phyloP scores from a whole-genome alignment of 2,888 invertebrate species.

The Mimumesa dahlbomi region DNA sequence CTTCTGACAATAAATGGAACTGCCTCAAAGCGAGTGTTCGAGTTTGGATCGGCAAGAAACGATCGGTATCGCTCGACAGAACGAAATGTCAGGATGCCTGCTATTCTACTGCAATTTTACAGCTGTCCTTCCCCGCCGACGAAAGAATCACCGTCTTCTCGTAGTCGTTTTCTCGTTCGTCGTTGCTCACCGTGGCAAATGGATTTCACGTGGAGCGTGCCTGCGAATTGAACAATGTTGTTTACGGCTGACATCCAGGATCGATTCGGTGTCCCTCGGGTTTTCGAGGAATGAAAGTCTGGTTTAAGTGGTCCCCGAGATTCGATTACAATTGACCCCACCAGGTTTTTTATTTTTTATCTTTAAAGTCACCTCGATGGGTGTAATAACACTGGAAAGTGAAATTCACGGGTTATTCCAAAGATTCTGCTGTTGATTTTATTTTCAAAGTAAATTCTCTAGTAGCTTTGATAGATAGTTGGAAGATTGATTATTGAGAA shows the following conservation, averaged over 20 bases:
- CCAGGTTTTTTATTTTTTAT: too few species aligned
- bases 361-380: too few species aligned
- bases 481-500: too few species aligned
- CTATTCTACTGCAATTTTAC: constrained; percentile 52
- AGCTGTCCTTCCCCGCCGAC: constrained; percentile 52
- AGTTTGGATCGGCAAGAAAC: constrained; percentile 12
- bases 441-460: too few species aligned
- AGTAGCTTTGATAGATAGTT: too few species aligned
- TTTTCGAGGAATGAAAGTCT: background rate
- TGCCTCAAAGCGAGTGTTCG: constrained; percentile 10
- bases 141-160: constrained; percentile 25
- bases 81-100: constrained; percentile 26
- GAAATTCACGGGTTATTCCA: too few species aligned
- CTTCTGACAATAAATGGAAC: constrained; percentile 8
- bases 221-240: constrained; percentile 51
- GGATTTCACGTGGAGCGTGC: constrained; percentile 51
- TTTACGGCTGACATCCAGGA: constrained; percentile 16
- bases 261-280: background rate
- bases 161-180: constrained; percentile 36
- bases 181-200: constrained; percentile 47
- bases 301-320: background rate
- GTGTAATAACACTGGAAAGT: too few species aligned
- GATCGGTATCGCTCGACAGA: constrained; percentile 33
- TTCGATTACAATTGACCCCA: background rate
- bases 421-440: too few species aligned